Conservation (phyloP, 2,797 vertebrate genomes). For the Mormyrops boulengeri region DNA sequence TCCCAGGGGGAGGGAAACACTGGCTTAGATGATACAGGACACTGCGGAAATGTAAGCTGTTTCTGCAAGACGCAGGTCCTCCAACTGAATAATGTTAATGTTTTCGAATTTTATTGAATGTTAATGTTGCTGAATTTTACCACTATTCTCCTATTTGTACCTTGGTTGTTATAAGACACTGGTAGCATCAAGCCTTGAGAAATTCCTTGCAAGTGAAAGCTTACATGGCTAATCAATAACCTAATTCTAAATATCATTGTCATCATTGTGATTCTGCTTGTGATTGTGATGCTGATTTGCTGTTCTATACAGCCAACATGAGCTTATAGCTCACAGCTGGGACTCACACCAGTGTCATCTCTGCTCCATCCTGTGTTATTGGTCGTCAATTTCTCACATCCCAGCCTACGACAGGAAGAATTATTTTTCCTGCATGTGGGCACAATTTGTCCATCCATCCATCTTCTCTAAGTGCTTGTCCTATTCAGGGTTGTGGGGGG, state of each 20-base stretch:
- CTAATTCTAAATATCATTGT: neutral
- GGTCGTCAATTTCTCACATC: neutral
- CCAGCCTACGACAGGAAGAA: neutral
- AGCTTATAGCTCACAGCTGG: neutral
- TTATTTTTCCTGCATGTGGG: neutral
- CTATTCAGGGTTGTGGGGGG: neutral
- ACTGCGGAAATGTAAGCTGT: no score
- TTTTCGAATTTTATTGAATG: no score
- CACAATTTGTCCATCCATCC: neutral
- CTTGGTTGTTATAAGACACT: neutral
- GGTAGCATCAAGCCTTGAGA: neutral
- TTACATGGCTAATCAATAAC: neutral
- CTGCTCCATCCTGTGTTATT: neutral
- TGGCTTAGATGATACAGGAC: no score
- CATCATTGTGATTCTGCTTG: neutral
- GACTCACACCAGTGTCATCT: neutral
- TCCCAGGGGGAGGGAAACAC: no score
- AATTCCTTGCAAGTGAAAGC: neutral
- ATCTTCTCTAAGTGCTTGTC: neutral
- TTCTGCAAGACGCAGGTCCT: no score
- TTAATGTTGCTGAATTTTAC: no score
- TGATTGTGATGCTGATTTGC: neutral
- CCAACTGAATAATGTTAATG: no score
- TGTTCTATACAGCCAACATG: neutral
- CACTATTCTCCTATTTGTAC: no score